Evolutionary conservation across 2,113 vertebrate genomes (phyloP).

Genomic region (Balaeniceps rex): DNA sequence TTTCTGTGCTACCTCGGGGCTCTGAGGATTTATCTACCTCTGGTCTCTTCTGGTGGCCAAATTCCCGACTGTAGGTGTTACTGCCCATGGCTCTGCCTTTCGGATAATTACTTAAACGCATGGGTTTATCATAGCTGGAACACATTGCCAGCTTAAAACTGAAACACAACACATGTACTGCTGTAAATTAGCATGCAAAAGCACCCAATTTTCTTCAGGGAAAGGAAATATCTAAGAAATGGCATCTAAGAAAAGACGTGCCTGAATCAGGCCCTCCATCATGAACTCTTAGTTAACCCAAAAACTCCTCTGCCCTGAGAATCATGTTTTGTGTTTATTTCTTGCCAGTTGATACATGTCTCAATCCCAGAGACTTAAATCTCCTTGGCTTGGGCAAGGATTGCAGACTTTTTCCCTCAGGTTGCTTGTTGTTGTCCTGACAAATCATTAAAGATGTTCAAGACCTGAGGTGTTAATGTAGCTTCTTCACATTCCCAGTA

Average conservation of each 20-base stretch:
- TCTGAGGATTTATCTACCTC: neutral
- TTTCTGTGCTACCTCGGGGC: neutral
- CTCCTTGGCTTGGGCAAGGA: neutral
- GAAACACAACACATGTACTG: neutral
- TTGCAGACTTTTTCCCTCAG: neutral
- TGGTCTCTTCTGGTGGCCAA: neutral
- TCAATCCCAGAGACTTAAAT: neutral
- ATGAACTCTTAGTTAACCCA: neutral
- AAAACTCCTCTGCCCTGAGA: neutral
- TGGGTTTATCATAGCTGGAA: neutral
- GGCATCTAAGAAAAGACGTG: neutral
- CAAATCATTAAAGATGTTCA: neutral
- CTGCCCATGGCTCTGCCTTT: neutral
- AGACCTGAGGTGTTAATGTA: neutral
- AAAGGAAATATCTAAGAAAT: neutral
- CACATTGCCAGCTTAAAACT: neutral
- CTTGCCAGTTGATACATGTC: neutral
- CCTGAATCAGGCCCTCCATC: neutral
- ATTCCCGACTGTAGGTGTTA: neutral
- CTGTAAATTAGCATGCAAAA: neutral
- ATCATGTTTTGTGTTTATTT: neutral
- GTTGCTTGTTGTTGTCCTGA: neutral
- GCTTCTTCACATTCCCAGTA: neutral
- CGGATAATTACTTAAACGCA: neutral
- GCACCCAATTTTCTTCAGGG: neutral